phyloP scores from a whole-genome alignment of 2,888 invertebrate genomes.

The Amphimallon solstitiale region DNA sequence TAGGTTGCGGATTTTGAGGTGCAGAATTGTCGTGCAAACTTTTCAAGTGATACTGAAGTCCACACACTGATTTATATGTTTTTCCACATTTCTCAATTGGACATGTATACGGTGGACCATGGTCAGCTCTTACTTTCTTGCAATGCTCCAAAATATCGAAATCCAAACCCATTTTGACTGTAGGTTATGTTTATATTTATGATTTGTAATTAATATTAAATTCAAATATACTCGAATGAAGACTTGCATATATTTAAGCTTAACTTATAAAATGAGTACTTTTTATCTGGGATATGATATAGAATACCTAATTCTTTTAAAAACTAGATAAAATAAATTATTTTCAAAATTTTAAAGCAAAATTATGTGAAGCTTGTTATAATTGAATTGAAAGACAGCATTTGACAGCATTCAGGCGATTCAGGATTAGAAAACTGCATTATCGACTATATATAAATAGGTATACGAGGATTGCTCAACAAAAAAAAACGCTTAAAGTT shows the following conservation, averaged over 20 bases:
- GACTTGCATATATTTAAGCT: too few relatives aligned
- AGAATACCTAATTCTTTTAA: too few relatives aligned
- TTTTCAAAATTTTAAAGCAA: not conserved
- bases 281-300: too few relatives aligned
- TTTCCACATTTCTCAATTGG: constrained; percentile 87
- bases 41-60: constrained; percentile 86
- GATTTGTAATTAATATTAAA: constrained; percentile 1
- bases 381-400: not conserved
- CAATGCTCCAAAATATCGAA: constrained; percentile 89
- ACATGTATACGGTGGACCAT: constrained; percentile 86
- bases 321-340: not conserved
- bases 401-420: not conserved
- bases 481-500: too few relatives aligned
- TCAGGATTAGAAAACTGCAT: too few relatives aligned
- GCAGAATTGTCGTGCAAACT: constrained; percentile 84
- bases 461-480: too few relatives aligned
- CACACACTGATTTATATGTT: constrained; percentile 86
- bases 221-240: too few relatives aligned
- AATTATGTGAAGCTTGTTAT: not conserved
- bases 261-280: too few relatives aligned
- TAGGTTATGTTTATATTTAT: constrained; percentile 26
- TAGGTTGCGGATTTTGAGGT: constrained; percentile 69
- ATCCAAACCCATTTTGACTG: constrained; percentile 76
- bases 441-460: too few relatives aligned
- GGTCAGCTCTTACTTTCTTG: constrained; percentile 81